Evolutionary conservation across 2,888 invertebrate genomes (phyloP), one percentile per base, ranked within the genome.

Genomic region (Petrophora chlorosata): DNA sequence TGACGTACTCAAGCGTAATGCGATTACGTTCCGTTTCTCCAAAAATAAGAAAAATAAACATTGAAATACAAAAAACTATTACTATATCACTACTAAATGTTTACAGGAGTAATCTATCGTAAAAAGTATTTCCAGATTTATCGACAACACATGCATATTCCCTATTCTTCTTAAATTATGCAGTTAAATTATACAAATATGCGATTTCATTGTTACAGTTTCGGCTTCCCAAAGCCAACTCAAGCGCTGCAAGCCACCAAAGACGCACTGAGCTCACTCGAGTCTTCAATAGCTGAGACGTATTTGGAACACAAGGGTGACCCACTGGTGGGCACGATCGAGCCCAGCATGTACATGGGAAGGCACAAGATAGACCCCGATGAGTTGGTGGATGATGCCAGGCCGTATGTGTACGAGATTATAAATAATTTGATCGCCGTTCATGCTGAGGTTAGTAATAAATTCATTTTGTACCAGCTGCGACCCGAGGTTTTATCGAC

Each of bases 271-370:
- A 91, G 89, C 47, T 80, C 85, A 3, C 80, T 94, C 23, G 94
- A 94, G 65, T 85, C 86, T 2, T 90, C 91, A 3, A 93, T 97
- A 46, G 91, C 96, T 8, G 96, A 97, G 67, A 94, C 94, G 1
- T 96, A 96, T 74, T 89, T 96, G 36, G 98, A 98, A 78, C 95
- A 96, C 71, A 98, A 98, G 73, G 95, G 97, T 30, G 98, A 98
- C 85, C 98, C 98, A 0, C 91, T 99, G 7, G 97, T 98, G 14
- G 98, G 98, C n/a, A 96, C 96, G 3, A 97, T 99, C 56, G 98
- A 99, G 82, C 97, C 97, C 3, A 97, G 97, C 54, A 98, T 99
- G 98, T 98, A 98, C 82, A 92, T 96, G 72, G 98, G 97, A 0
- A 92, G 94, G 47, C 96, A 97, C 73, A 95, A 95, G 72, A 96